A percentile compares a stretch with the other conserved stretches of the same genome.
Conservation (phyloP, 1,140 invertebrate genomes). For the Musca domestica region DNA sequence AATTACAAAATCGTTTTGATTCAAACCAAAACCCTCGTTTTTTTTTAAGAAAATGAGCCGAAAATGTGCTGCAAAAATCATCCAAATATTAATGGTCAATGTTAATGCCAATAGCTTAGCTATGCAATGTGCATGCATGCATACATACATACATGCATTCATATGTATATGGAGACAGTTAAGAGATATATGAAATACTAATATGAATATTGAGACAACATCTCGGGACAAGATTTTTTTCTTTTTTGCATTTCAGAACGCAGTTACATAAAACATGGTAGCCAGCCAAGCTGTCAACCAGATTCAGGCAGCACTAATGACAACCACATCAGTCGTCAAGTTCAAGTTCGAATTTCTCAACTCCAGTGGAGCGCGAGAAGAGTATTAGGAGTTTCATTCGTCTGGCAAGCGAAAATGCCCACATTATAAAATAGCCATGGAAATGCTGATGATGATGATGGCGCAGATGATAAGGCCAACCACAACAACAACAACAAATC, state of each 20-base stretch:
- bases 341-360: slow-evolving; percentile 6
- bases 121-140: no score
- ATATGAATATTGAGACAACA: no score
- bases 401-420: background rate
- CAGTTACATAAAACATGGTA: no score
- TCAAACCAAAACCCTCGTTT: no score
- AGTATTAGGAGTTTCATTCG: background rate
- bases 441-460: slow-evolving; percentile 1
- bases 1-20: no score
- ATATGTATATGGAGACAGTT: slow-evolving; percentile 26
- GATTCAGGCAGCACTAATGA: no score
- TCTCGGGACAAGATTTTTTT: no score
- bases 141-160: no score
- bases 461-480: slow-evolving; percentile 34
- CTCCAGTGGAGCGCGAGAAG: background rate
- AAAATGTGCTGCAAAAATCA: background rate
- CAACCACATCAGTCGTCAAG: background rate
- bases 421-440: slow-evolving; percentile 10
- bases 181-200: no score
- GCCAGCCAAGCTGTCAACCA: no score
- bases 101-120: background rate
- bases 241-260: no score
- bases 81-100: background rate
- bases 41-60: background rate
- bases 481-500: no score